Conservation (phyloP, 2,797 vertebrate species). For the Mormyrops boulengeri region DNA sequence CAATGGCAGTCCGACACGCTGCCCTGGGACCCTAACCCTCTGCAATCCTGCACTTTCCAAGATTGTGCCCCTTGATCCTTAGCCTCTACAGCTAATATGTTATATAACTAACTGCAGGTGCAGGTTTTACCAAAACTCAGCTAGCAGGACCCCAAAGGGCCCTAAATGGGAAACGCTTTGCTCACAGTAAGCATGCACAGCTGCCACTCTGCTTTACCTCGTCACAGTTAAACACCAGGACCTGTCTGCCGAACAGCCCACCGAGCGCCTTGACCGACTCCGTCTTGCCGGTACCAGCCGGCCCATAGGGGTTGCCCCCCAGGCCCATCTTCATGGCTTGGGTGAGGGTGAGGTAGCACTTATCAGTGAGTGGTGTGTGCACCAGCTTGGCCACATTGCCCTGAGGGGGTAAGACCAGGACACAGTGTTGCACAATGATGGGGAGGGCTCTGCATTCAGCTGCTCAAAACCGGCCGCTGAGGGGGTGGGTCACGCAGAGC, state of each 20-base stretch:
- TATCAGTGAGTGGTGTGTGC: constrained; percentile 93
- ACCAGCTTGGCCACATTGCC: constrained; percentile 91
- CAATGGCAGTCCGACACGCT: too few relatives aligned
- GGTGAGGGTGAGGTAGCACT: constrained; percentile 93
- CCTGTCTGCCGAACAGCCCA: constrained; percentile 89
- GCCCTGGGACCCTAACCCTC: not conserved
- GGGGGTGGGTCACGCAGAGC: constrained; percentile 21
- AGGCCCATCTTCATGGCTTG: constrained; percentile 97
- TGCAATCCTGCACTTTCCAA: not conserved
- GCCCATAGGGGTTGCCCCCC: constrained; percentile 94
- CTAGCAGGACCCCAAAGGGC: not conserved
- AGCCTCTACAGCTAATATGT: not conserved
- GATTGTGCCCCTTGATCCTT: not conserved
- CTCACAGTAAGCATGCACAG: not conserved
- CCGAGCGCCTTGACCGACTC: constrained; percentile 96
- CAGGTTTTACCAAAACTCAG: not conserved
- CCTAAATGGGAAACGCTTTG: not conserved
- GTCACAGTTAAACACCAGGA: constrained; percentile 97
- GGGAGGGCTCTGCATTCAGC: not conserved
- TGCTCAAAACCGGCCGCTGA: not conserved
- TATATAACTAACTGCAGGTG: not conserved
- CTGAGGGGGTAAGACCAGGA: constrained; percentile 48
- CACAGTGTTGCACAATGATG: not conserved
- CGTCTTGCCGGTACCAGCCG: constrained; percentile 94
- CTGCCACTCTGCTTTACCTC: constrained; percentile 65